Percentiles rank a stretch among this genome's conserved stretches.
phyloP scores from a whole-genome alignment of 2,888 invertebrate species.

The Rhodophaea formosa region DNA sequence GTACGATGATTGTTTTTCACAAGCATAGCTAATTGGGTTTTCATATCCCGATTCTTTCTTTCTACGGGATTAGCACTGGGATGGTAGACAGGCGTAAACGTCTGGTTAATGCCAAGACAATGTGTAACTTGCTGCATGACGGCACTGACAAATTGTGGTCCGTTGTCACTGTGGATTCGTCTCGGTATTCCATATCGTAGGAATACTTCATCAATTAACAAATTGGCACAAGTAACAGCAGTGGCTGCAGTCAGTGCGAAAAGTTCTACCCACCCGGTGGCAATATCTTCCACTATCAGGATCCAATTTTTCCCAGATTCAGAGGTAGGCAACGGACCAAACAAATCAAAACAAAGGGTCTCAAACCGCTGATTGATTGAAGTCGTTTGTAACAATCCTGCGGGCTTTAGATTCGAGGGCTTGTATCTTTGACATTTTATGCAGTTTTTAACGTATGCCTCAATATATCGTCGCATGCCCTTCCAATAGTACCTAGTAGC shows the following conservation, averaged over 20 bases:
- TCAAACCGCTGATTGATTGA: constrained; percentile 26
- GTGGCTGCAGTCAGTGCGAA: constrained; percentile 36
- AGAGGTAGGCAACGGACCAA: constrained; percentile 26
- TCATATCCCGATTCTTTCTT: too few relatives aligned
- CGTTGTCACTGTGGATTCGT: neutral
- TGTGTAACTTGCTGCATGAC: constrained; percentile 25
- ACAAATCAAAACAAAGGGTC: constrained; percentile 26
- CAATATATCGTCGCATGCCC: constrained; percentile 25
- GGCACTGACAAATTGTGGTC: too few relatives aligned
- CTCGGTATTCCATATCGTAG: constrained; percentile 27
- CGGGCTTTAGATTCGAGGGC: constrained; percentile 26
- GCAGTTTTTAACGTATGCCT: constrained; percentile 23
- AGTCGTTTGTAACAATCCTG: constrained; percentile 27
- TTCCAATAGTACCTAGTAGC: constrained; percentile 25
- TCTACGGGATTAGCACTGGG: too few relatives aligned
- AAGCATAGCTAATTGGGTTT: too few relatives aligned
- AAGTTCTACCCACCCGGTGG: constrained; percentile 35
- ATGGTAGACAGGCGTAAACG: too few relatives aligned
- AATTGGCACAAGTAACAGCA: constrained; percentile 22
- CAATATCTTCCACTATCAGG: constrained; percentile 28
- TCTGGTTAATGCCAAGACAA: constrained; percentile 16
- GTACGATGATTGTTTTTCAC: too few relatives aligned
- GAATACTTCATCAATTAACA: constrained; percentile 37
- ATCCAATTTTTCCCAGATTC: constrained; percentile 23
- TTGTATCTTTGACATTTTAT: constrained; percentile 21